Evolutionary conservation across 2,888 invertebrate genomes (phyloP), one percentile per base, ranked within the genome.

Genomic region (Nezara viridula): DNA sequence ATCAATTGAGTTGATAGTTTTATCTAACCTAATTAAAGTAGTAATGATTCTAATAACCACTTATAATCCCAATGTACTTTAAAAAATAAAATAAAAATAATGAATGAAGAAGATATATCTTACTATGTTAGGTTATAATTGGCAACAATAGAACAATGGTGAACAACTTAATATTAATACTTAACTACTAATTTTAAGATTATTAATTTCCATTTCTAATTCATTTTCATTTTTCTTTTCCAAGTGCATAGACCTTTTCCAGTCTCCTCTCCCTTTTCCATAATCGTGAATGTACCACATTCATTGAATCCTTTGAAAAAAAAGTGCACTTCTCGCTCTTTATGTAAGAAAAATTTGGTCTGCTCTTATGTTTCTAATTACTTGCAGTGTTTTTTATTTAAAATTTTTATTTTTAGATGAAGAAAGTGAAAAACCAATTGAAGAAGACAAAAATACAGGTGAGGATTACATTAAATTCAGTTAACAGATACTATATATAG

Each of bases 391-490:
- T 55, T 40, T 77, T 77, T 21, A 40, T 24, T 24, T 77, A 12
- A 37, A 24, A 6, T 12, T 77, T 77, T 44, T 77, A 44, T 2
- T 24, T 77, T 77, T 77, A 77, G 77, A 77, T 77, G 77, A 77
- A 77, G 77, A 77, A 40, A 40, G 21, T 77, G 77, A 77, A 40
- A 77, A 77, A 16, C 77, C 40, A 32, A 40, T 4, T 24, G 77
- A 77, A 40, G 77, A 77, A 77, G 37, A 77, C 19, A 77, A 77
- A 77, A 37, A 21, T 77, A 27, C 37, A 40, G 77, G 77, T 77
- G 40, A 77, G 77, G 24, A 27, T 40, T 77, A 21, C 5, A 27
- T 60, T 32, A 14, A 60, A n/a, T 60, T n/a, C 3, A 12, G 9
- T n/a, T 2, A n/a, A n/a, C n/a, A 55, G 2, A 12, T 19, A 3